phyloP scores from a whole-genome alignment of 2,113 vertebrate species.

The Indicator maculatus region DNA sequence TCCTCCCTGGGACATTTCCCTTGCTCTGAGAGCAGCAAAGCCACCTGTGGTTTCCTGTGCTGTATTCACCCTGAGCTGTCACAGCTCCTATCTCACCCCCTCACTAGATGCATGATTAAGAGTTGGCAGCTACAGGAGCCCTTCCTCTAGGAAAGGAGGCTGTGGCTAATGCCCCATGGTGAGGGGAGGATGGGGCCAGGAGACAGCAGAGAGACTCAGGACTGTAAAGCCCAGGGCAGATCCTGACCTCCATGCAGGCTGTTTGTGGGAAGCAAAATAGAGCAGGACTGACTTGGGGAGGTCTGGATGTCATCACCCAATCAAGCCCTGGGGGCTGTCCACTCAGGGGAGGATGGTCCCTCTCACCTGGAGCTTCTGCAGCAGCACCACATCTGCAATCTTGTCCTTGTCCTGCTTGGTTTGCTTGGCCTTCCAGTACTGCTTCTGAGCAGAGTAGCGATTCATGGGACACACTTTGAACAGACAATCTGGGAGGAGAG shows the following conservation, averaged over 20 bases:
- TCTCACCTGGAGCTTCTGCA: constrained; percentile 95
- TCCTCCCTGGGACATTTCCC: not conserved
- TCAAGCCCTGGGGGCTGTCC: accelerated
- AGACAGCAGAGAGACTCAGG: not conserved
- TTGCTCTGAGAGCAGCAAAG: not conserved
- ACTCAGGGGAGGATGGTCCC: not conserved
- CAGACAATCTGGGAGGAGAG: constrained; percentile 86
- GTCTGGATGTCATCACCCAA: not conserved
- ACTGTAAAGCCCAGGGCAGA: not conserved
- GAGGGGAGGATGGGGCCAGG: not conserved
- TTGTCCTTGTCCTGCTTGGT: constrained; percentile 98
- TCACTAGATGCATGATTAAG: not conserved
- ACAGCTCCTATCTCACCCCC: not conserved
- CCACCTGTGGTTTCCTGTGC: not conserved
- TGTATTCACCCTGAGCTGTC: not conserved
- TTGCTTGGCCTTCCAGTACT: constrained; percentile 98
- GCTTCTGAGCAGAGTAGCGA: constrained; percentile 97
- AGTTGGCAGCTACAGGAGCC: not conserved
- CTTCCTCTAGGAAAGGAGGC: not conserved
- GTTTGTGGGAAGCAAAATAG: not conserved
- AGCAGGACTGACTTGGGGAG: accelerated
- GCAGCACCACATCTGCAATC: constrained; percentile 89
- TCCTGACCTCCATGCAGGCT: not conserved
- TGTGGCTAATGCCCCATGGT: not conserved
- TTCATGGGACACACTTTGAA: constrained; percentile 98